A percentile compares a stretch with the other conserved stretches of the same genome.
These are phyloP conservation scores for Drosophila carrolli DNA, from an alignment of 1,140 invertebrate genomes.

Conservation along the genomic window DNA sequence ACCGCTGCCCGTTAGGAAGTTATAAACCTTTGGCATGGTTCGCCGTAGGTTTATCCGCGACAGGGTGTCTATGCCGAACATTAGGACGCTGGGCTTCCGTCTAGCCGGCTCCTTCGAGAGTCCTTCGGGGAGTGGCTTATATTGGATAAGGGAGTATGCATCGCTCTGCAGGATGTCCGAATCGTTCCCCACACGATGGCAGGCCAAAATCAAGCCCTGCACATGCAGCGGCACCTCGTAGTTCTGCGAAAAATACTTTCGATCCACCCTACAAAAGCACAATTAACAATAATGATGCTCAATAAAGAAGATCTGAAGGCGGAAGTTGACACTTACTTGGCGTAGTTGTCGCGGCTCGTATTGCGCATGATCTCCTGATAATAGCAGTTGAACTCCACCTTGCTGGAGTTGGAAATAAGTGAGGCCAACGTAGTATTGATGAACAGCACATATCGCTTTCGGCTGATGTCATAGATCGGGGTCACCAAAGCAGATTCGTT, in stretches of 20 bases:
- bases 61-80: conserved; percentile 70
- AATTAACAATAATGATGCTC: not conserved
- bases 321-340: conserved; percentile 37
- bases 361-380: conserved; percentile 59
- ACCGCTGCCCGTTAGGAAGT: conserved; percentile 37
- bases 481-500: conserved; percentile 58
- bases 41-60: conserved; percentile 83
- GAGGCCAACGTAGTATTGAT: conserved; percentile 50
- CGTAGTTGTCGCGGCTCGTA: conserved; percentile 32
- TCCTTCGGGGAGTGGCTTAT: not conserved
- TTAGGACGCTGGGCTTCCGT: conserved; percentile 63
- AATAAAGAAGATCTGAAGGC: not conserved
- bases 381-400: conserved; percentile 58
- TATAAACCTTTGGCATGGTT: conserved; percentile 62
- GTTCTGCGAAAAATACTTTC: conserved; percentile 54
- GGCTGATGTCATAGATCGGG: conserved; percentile 49
- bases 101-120: not conserved
- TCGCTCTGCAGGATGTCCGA: conserved; percentile 55
- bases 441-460: conserved; percentile 42
- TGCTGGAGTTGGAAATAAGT: conserved; percentile 35
- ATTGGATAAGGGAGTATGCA: conserved; percentile 48
- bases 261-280: conserved; percentile 10
- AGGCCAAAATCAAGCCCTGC: conserved; percentile 47
- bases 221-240: conserved; percentile 62
- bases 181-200: conserved; percentile 43